These are phyloP conservation scores for Zootoca vivipara DNA, from an alignment of 2,113 vertebrate species.

Conservation along the genomic window DNA sequence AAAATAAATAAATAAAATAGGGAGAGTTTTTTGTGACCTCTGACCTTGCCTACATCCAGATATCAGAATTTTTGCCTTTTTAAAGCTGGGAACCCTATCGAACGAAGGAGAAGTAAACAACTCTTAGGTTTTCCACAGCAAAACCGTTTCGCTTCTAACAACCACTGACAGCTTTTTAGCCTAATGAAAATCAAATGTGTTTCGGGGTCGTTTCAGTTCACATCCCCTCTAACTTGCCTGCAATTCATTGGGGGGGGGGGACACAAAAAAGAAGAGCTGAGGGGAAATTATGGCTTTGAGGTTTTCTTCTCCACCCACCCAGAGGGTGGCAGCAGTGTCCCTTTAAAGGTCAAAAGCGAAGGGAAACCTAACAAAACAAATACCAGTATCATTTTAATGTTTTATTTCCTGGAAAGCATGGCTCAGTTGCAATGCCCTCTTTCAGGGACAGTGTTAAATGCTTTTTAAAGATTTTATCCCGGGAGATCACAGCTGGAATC, in stretches of 20 bases:
- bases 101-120: neutral
- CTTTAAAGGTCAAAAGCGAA: conserved; percentile 3
- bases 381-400: neutral
- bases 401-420: neutral
- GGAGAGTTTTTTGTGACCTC: neutral
- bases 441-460: conserved; percentile 15
- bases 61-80: neutral
- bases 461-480: conserved; percentile 43
- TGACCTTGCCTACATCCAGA: too few relatives aligned
- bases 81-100: neutral
- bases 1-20: neutral
- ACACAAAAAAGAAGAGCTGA: neutral
- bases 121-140: neutral
- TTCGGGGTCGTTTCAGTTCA: neutral
- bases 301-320: conserved; percentile 43
- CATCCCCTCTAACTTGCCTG: conserved; percentile 5
- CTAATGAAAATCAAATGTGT: neutral
- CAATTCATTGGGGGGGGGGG: conserved; percentile 1
- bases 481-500: neutral
- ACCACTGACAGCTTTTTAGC: neutral
- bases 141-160: neutral
- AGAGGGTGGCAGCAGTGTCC: conserved; percentile 59
- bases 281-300: conserved; percentile 20
- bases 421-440: conserved; percentile 9
- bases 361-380: neutral